Conservation (phyloP, 2,797 vertebrate species). For the Mico argentatus region DNA sequence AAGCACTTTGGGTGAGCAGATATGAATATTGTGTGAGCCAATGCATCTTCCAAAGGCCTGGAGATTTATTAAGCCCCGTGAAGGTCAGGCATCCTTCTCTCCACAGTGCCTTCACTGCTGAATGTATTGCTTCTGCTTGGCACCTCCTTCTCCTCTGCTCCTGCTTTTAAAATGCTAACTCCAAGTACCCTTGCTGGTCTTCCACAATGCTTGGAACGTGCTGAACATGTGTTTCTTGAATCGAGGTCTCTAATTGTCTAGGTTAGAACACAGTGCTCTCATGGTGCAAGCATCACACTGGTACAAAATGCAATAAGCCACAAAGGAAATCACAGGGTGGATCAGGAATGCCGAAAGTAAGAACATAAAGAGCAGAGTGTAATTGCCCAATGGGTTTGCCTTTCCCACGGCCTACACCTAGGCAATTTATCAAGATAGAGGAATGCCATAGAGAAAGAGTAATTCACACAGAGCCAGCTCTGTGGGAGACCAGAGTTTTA, state of each 20-base stretch:
- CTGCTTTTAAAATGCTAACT: neutral
- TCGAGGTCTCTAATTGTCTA: no score
- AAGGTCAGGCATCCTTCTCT: neutral
- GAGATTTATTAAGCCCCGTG: neutral
- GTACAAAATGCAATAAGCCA: neutral
- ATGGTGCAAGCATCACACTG: neutral
- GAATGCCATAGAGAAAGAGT: no score
- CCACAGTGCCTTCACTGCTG: fast-evolving
- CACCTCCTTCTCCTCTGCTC: neutral
- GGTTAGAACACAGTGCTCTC: neutral
- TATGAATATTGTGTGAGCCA: neutral
- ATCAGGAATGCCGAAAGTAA: neutral
- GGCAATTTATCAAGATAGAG: no score
- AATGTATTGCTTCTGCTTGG: neutral
- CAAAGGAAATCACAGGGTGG: neutral
- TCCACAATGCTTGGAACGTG: neutral
- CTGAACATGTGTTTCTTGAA: neutral
- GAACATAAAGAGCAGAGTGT: neutral
- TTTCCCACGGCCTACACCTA: no score
- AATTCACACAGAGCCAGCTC: no score
- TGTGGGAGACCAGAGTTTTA: no score
- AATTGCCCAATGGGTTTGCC: no score
- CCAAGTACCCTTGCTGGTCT: fast-evolving
- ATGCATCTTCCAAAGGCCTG: no score
- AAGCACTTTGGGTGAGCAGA: neutral